Evolutionary conservation across 1,140 invertebrate species (phyloP), one percentile per base, ranked within the genome.

Genomic region (Caenorhabditis briggsae): DNA sequence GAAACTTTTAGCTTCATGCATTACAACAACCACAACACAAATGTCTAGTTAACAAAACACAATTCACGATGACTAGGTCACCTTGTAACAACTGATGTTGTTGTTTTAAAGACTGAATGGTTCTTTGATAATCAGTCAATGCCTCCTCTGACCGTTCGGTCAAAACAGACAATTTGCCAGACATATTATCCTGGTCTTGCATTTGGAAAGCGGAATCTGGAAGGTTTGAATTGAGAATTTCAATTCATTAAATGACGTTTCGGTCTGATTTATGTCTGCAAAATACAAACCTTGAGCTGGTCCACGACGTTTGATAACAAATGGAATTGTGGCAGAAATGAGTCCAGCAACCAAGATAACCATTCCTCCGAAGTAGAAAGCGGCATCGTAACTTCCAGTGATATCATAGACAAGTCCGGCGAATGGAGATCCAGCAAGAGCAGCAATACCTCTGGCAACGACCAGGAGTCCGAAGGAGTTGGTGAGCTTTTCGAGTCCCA

Each of bases 391-490:
- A 41, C 90, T 92, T 46, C 90, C 33, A n/a, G 91, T 92, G 18
- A 90, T 64, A 82, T 91, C 91, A 78, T 91, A 92, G 6, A 92
- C 91, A 18, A 91, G 86, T 53, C 91, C 95, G 86, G 94, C 95
- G 20, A 95, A 88, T 11, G 95, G 95, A 8, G 94, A 93, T 25
- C 95, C 95, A 58, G 97, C 93, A 55, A 98, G 96, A 7, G 96
- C 95, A 0, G 97, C 96, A 46, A 95, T 95, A 46, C 97, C 97
- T 92, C 97, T 95, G 93, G 97, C 97, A 88, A 99, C 94, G 89
- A 98, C 97, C 64, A 99, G 93, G 74, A 99, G 94, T 33, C 97
- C 97, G 93, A 99, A 99, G 20, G 97, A 97, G 93, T 97, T 99
- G 53, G 97, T 99, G 84, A 99, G 93, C 93, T 96, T 96, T 90